A percentile compares a stretch with the other conserved stretches of the same genome.
These are phyloP conservation scores for Phacellophora camtschatica DNA, from an alignment of 30 jellyfish, hydroid and myxozoan species.

Conservation along the genomic window DNA sequence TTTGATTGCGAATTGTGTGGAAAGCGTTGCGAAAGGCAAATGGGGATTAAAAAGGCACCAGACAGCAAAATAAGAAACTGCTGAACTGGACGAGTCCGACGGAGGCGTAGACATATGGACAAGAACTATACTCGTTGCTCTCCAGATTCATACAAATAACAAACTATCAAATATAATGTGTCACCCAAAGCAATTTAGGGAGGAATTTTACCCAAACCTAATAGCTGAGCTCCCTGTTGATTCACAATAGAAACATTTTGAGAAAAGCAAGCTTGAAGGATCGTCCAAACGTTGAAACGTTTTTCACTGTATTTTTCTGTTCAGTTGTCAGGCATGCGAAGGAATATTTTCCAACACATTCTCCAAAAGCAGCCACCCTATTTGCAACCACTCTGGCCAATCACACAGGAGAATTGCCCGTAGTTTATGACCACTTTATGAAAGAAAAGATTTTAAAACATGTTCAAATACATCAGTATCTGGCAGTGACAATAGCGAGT, in stretches of 20 bases:
- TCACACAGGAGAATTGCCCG: no score
- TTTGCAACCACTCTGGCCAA: no score
- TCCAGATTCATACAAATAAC: background rate
- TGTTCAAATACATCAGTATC: no score
- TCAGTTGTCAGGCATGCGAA: background rate
- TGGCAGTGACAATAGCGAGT: no score
- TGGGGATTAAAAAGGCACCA: background rate
- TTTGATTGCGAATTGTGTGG: background rate
- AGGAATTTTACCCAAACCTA: background rate
- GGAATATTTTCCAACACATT: no score
- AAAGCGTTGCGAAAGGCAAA: background rate
- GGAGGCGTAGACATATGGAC: slow-evolving; percentile 3
- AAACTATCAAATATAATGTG: slow-evolving; percentile 1
- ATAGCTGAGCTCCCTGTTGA: background rate
- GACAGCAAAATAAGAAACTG: background rate
- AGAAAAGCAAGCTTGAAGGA: background rate
- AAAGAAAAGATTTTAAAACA: no score
- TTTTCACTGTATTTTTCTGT: background rate
- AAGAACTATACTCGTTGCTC: background rate
- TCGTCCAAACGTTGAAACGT: background rate
- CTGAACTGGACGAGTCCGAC: background rate
- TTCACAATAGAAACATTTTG: background rate
- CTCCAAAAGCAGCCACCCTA: no score
- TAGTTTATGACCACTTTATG: no score
- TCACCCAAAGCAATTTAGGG: slow-evolving; percentile 7